Evolutionary conservation across 2,797 vertebrate species (phyloP), one percentile per base, ranked within the genome.

Genomic region (Peromyscus attwateri): DNA sequence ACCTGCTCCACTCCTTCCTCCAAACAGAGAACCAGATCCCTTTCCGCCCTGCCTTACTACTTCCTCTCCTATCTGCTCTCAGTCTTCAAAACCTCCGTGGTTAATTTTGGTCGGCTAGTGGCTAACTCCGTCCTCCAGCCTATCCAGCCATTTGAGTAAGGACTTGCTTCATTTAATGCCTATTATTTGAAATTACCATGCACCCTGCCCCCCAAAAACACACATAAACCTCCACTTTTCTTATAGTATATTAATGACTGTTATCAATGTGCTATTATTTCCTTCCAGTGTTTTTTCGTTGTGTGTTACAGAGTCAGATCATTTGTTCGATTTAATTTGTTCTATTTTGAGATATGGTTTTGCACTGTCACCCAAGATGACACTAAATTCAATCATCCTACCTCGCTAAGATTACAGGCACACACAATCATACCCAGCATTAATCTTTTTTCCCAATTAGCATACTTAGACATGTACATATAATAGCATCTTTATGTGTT

Each of bases 111-210:
- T 66, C 9, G 27, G 64, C 27, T 66, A 31, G 64, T 31, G 64
- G 64, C 11, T 29, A 66, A 66, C 64, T 66, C 64, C 9, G 3
- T 4, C 27, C 11, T 66, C 64, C 27, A 52, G 66, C 23, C 70
- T 71, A 46, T 46, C 19, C 40, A 76, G 46, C 49, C 62, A 71
- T 71, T 87, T 71, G 49, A 87, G 8, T 70, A 70, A 87, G 34
- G 62, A 76, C 43, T 46, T 95, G n/a, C 43, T 68, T 46, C 70
- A 62, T 37, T 93, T 66, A 92, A 9, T 87, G 16, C 34, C 40
- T 95, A 79, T 68, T 91, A 84, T 62, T 88, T 93, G 25, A 93
- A 93, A 91, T 89, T 76, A 88, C 27, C 14, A 5, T 75, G 55
- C 10, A 60, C 25, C 23, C n/a, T 37, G 37, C 23, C 40, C n/a